These are phyloP conservation scores for Drosophila meridionalis DNA, from an alignment of 2,888 invertebrate species.

Conservation along the genomic window DNA sequence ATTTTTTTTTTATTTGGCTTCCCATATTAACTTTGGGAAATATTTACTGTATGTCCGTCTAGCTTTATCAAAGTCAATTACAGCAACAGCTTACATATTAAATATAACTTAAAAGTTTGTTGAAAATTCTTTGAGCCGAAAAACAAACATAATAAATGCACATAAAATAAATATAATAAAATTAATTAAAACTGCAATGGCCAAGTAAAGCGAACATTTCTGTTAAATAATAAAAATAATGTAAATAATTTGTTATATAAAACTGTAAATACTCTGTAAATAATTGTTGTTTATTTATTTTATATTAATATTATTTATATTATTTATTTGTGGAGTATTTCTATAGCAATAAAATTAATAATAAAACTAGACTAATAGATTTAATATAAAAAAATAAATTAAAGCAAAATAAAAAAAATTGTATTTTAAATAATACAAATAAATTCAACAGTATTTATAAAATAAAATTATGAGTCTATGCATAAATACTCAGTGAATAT, in stretches of 20 bases:
- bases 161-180: neutral
- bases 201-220: neutral
- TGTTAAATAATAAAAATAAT: neutral
- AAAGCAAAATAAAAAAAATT: too few species aligned
- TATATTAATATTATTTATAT: neutral
- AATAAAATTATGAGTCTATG: too few species aligned
- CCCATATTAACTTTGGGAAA: conserved; percentile 24
- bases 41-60: conserved; percentile 1
- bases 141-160: neutral
- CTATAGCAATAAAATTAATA: too few species aligned
- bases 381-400: too few species aligned
- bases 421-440: too few species aligned
- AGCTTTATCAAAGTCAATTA: neutral
- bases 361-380: too few species aligned
- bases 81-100: neutral
- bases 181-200: neutral
- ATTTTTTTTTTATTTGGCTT: conserved; percentile 13
- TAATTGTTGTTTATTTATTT: neutral
- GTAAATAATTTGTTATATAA: neutral
- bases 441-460: too few species aligned
- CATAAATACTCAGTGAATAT: too few species aligned
- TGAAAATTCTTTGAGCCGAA: neutral
- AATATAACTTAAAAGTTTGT: neutral
- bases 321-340: too few species aligned
- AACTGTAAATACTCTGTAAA: neutral